These are phyloP conservation scores for Teleopsis dalmanni DNA, from an alignment of 1,140 invertebrate genomes.

Conservation along the genomic window DNA sequence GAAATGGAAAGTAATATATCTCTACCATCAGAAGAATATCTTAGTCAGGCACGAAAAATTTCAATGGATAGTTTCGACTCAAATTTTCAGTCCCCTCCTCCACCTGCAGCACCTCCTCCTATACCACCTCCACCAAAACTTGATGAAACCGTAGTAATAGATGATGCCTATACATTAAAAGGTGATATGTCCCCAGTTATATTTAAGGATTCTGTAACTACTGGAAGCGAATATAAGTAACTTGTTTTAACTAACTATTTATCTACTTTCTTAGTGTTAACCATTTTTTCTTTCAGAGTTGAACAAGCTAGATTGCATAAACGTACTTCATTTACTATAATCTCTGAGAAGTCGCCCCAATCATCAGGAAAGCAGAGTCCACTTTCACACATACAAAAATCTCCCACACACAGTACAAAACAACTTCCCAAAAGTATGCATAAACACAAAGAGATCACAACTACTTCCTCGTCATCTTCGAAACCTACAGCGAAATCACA, in stretches of 20 bases:
- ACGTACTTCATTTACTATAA: conserved; percentile 53
- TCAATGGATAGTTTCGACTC: conserved; percentile 10
- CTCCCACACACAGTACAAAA: neutral
- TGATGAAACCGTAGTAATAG: neutral
- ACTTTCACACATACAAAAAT: conserved; percentile 4
- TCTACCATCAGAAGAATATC: conserved; percentile 28
- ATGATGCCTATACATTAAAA: conserved; percentile 1
- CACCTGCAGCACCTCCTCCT: conserved; percentile 21
- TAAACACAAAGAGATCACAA: conserved; percentile 44
- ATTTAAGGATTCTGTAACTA: conserved; percentile 29
- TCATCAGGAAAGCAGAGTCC: conserved; percentile 37
- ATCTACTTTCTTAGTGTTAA: neutral
- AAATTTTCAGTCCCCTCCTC: conserved; percentile 19
- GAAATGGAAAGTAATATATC: conserved; percentile 21
- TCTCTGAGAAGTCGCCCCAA: conserved; percentile 48
- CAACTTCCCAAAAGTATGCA: conserved; percentile 34
- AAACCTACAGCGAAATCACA: conserved; percentile 20
- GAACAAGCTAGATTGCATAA: conserved; percentile 43
- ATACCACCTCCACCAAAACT: conserved; percentile 7
- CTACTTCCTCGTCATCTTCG: conserved; percentile 9
- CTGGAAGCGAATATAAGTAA: conserved; percentile 39
- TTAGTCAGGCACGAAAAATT: conserved; percentile 14
- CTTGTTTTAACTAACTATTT: neutral
- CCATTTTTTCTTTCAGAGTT: conserved; percentile 25
- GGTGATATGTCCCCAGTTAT: conserved; percentile 34